Evolutionary conservation across 2,888 invertebrate species (phyloP), one percentile per base, ranked within the genome.

Genomic region (Perdita meconis): DNA sequence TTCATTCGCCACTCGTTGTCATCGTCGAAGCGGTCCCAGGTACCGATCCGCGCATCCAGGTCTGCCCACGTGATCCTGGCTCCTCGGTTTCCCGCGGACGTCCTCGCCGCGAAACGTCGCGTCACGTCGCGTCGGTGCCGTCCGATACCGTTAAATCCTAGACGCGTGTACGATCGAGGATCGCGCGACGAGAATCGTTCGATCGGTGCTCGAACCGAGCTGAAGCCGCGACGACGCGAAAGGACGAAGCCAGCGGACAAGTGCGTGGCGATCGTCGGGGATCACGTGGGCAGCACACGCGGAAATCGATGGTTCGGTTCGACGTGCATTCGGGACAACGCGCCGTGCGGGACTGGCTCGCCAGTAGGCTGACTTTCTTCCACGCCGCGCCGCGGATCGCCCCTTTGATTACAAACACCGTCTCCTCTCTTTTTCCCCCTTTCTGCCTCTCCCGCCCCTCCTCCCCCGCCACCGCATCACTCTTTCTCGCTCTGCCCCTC

Each of bases 261-360:
- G 30, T 75, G 53, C 57, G 53, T 38, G 65, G 16, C 34, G 70
- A 69, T 70, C 53, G 76, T 8, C n/a, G 50, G 24, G 66, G 73
- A 76, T 84, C 84, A 85, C 84, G 84, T 85, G 80, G 80, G 69
- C 66, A 53, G 57, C 66, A 77, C 69, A 74, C 74, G 71, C 80
- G 78, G 78, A 76, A 79, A 69, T 78, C 75, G 78, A 74, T 57
- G 72, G 73, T 80, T 86, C 81, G 72, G 73, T 80, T 86, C 81
- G 75, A 84, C 89, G 87, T 90, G 88, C 87, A 89, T 88, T 88
- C 89, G 83, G 84, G 82, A 86, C 86, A 86, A 85, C 89, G 89
- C 85, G 86, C 88, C 81, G 86, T 88, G 86, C 87, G 86, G 87
- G 87, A 89, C 89, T 90, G 90, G 80, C 78, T 78, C 73, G 44